Base-by-base conservation (phyloP, 2,113 vertebrate genomes). In the Mesembrinibis cayennensis region DNA sequence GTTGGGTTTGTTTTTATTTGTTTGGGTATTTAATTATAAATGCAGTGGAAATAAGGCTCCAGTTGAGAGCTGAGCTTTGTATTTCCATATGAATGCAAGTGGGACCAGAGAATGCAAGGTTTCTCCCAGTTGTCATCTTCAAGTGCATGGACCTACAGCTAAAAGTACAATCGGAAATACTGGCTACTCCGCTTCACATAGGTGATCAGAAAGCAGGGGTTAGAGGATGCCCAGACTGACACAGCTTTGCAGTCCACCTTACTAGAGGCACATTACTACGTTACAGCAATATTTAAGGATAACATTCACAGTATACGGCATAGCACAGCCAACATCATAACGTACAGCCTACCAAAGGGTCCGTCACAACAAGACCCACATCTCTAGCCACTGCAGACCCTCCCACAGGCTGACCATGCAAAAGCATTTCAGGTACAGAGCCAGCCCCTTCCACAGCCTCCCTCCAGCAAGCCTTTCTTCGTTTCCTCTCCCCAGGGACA, bases 361-460 rank as follows among this genome's bases (percentile, higher is more conserved):
- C 52, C 1, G 2, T 13, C 40, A 34, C 21, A 61, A 6, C 11
- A 79, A n/a, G 45, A 20, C 21, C 17, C 45, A 6, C 0, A 0
- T 58, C 32, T 76, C 25, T 10, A 61, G 16, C 14, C 44, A 32
- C 63, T 3, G 3, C 32, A 61, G 29, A 32, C 18, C 16, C 22
- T 87, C 30, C 34, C 0, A 0, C 26, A 40, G 42, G 7, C 47
- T 21, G 32, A 17, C 16, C 30, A 8, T 19, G 30, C 26, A 40
- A 79, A 86, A 45, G 7, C 6, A 3, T 13, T 69, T 78, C 27
- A 26, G 20, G 47, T 18, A 66, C 19, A 62, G 44, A 76, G 23
- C 17, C 23, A 45, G 38, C 13, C 30, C 30, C 26, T 79, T 63
- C 81, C 42, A 30, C 36, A 21, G n/a, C 6, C 17, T 69, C 22